A percentile compares a stretch with the other conserved stretches of the same genome.
Conservation (phyloP, 2,797 vertebrate species). For the Mormyrops boulengeri region DNA sequence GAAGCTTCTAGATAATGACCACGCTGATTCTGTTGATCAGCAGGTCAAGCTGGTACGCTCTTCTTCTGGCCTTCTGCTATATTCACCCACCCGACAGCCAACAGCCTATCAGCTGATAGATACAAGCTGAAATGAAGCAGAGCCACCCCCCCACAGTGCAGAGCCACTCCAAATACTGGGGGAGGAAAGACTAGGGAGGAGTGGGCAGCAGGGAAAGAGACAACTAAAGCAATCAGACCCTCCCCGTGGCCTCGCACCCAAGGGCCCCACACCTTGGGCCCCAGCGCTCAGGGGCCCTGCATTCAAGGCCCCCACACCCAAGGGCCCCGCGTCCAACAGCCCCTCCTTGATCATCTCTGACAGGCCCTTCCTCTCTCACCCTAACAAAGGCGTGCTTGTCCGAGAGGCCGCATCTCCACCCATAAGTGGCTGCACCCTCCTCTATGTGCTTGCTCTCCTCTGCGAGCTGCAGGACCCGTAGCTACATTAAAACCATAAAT, state of each 20-base stretch:
- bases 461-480: neutral
- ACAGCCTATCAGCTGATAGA: neutral
- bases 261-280: neutral
- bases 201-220: neutral
- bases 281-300: neutral
- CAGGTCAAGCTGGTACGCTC: neutral
- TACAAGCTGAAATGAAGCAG: neutral
- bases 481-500: conserved; percentile 13
- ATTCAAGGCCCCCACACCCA: neutral
- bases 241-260: neutral
- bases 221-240: neutral
- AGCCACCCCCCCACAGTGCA: neutral
- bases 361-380: neutral
- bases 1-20: neutral
- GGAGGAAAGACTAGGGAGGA: neutral
- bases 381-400: neutral
- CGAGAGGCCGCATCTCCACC: neutral
- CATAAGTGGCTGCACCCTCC: neutral
- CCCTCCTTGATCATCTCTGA: neutral
- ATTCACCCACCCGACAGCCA: neutral
- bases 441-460: neutral
- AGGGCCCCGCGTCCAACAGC: neutral
- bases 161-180: neutral
- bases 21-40: neutral
- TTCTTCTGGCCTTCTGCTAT: neutral